Conservation (phyloP, 1,140 invertebrate genomes). For the Drosophila novamexicana region DNA sequence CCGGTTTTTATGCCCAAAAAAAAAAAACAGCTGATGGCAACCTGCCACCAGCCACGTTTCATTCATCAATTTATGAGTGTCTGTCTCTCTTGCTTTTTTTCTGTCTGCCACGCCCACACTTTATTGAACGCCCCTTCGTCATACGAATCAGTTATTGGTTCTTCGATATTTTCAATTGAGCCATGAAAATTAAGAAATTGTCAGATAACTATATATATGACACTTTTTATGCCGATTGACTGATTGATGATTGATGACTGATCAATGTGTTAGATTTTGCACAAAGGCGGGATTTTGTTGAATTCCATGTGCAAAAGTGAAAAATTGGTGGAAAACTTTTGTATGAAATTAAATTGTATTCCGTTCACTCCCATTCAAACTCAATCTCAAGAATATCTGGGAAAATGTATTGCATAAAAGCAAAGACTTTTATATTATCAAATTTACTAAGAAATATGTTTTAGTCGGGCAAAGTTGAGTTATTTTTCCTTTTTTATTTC, state of each 20-base stretch:
- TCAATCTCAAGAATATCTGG: too few relatives aligned
- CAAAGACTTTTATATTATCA: too few relatives aligned
- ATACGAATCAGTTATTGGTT: conserved; percentile 20
- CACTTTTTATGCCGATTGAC: neutral
- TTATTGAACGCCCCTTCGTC: conserved; percentile 17
- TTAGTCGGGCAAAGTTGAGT: neutral
- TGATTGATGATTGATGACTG: neutral
- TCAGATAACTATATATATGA: neutral
- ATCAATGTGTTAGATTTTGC: neutral
- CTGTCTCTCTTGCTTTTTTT: neutral
- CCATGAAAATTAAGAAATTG: conserved; percentile 18
- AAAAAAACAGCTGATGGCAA: conserved; percentile 28
- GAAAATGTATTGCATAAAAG: too few relatives aligned
- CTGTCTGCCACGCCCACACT: neutral
- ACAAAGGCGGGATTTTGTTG: too few relatives aligned
- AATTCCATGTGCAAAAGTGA: too few relatives aligned
- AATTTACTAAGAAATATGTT: neutral
- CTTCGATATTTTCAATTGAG: conserved; percentile 25
- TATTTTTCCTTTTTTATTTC: neutral
- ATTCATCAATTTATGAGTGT: conserved; percentile 68
- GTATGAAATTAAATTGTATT: too few relatives aligned
- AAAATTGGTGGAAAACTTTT: too few relatives aligned
- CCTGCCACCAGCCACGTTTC: conserved; percentile 38
- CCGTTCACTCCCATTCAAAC: too few relatives aligned
- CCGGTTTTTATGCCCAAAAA: conserved; percentile 20